These are phyloP conservation scores for Sipha flava DNA, from an alignment of 1,140 invertebrate genomes.

Conservation along the genomic window DNA sequence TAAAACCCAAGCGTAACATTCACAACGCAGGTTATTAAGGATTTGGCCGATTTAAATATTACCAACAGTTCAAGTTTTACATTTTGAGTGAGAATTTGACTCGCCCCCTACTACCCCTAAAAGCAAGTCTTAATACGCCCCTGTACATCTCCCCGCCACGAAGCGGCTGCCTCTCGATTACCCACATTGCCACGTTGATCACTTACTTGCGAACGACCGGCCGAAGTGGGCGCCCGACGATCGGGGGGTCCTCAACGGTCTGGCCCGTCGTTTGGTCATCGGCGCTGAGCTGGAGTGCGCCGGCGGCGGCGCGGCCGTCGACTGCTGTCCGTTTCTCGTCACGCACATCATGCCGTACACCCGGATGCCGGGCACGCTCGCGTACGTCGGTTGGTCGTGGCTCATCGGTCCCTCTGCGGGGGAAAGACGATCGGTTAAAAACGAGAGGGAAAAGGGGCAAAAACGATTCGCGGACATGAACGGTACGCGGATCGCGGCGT, in stretches of 20 bases:
- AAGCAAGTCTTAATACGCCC: no score
- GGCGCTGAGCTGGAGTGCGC: not conserved
- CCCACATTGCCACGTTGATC: no score
- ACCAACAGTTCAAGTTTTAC: no score
- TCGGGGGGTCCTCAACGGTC: not conserved
- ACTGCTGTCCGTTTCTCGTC: conserved; percentile 30
- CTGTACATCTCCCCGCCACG: no score
- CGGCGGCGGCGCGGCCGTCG: not conserved
- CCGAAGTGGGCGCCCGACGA: not conserved
- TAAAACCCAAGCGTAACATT: no score
- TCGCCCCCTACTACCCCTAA: no score
- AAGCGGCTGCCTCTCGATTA: no score
- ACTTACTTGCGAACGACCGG: not conserved
- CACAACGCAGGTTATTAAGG: no score
- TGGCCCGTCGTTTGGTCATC: not conserved
- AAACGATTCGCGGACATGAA: not conserved
- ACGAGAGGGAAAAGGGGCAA: not conserved
- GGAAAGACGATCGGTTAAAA: conserved; percentile 12
- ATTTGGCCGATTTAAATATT: no score
- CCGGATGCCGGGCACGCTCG: conserved; percentile 80
- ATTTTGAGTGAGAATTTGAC: no score
- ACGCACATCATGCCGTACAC: conserved; percentile 92
- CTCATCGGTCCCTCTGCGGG: conserved; percentile 80
- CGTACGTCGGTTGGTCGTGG: conserved; percentile 86
- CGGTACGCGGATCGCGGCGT: no score